Percentiles rank a stretch among this genome's conserved stretches.
phyloP scores from a whole-genome alignment of 2,888 invertebrate species.

The Chaetogeoica ovagalla region DNA sequence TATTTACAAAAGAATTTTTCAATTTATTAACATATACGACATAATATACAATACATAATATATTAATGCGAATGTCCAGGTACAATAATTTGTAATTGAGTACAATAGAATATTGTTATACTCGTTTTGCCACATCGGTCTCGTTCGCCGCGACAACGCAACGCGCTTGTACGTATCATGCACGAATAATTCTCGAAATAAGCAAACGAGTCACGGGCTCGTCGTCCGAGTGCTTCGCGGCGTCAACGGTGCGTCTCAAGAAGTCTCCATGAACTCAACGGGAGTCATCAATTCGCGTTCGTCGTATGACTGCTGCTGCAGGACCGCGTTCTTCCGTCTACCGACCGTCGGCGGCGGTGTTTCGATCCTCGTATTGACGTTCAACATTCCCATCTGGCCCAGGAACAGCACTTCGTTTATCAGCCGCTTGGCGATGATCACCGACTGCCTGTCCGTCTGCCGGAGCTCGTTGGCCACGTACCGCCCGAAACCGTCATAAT shows the following conservation, averaged over 20 bases:
- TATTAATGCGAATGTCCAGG: too few species aligned
- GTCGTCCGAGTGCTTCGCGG: neutral
- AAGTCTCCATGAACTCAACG: slow-evolving; percentile 42
- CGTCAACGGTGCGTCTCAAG: slow-evolving; percentile 12
- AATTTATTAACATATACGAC: too few species aligned
- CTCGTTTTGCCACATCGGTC: too few species aligned
- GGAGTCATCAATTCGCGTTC: neutral
- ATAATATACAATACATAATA: too few species aligned
- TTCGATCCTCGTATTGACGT: slow-evolving; percentile 35
- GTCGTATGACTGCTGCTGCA: neutral
- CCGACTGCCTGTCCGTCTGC: slow-evolving; percentile 42
- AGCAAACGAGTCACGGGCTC: too few species aligned
- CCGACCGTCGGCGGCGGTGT: neutral
- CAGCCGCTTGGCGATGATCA: slow-evolving; percentile 44
- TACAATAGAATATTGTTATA: too few species aligned
- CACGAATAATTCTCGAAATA: too few species aligned
- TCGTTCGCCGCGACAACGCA: too few species aligned
- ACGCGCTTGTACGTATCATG: too few species aligned
- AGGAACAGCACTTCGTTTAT: slow-evolving; percentile 41
- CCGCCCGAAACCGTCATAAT: slow-evolving; percentile 39
- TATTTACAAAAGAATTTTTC: too few species aligned
- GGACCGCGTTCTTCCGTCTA: neutral
- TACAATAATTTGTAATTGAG: too few species aligned
- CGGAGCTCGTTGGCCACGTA: slow-evolving; percentile 46
- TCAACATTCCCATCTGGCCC: slow-evolving; percentile 48